Base-by-base conservation (phyloP, 2,797 vertebrate species). In the Schizopygopsis malacanthus region DNA sequence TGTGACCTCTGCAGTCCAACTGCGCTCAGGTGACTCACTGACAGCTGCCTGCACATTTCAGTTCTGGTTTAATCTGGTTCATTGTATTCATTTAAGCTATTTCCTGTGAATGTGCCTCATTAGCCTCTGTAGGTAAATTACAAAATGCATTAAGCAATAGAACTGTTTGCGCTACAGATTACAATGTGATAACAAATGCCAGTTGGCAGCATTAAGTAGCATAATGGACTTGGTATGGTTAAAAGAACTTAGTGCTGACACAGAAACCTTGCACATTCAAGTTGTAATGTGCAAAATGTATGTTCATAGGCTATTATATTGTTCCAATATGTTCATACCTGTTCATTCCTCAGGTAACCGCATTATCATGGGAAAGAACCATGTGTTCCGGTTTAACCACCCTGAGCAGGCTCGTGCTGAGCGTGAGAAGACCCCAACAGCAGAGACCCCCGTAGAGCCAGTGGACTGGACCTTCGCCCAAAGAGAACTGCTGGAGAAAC, bases 321-420 rank as follows among this genome's bases (percentile, higher is more conserved):
- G 6, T 75, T 87, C 45, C 63, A 79, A 79, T 56, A 47, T 79
- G 12, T 61, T 52, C n/a, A 28, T 37, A 45, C n/a, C 80, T 56
- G 41, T 84, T 88, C 6, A 20, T 61, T 69, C 75, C 39, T 87
- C 90, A 99, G 98, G 98, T 90, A 99, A 99, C 92, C 98, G 98
- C 39, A 99, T 99, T 89, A 99, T 99, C 91, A 99, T 99, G 98
- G 98, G 98, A 81, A 99, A 99, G 94, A 99, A 99, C 92, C 98
- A 99, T 0, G 98, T 99, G 89, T 99, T 99, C 93, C 96, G 98
- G 78, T 99, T 99, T 92, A 99, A 99, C 94, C 98, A 99, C 85
- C 98, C 98, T 16, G 98, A 99, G 90, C 98, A 99, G 93, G 98
- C 98, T 4, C 95, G 98, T 41, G 98, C 98, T 4, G 98, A 99